Evolutionary conservation across 2,888 invertebrate genomes (phyloP).

Genomic region (Meloe dianella): DNA sequence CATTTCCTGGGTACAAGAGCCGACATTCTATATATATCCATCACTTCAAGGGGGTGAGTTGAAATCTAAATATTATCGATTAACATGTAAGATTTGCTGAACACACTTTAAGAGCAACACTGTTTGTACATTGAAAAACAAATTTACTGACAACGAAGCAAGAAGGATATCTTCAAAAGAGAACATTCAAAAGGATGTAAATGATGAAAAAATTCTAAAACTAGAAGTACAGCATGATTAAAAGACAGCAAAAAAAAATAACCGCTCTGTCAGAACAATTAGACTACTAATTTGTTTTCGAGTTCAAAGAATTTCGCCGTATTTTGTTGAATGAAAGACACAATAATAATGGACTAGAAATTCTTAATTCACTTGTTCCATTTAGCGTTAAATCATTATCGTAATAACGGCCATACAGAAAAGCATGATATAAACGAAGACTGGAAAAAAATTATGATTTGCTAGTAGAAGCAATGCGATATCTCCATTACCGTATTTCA

Average conservation of each 20-base stretch:
- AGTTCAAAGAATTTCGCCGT: neutral
- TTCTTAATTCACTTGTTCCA: neutral
- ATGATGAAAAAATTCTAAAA: neutral
- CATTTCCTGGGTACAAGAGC: constrained; percentile 78
- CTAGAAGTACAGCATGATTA: neutral
- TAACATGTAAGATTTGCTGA: neutral
- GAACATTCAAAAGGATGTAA: constrained; percentile 1
- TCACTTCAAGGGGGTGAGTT: constrained; percentile 76
- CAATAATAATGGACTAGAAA: neutral
- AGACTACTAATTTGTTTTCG: constrained; percentile 8
- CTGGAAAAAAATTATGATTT: constrained; percentile 8
- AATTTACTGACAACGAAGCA: neutral
- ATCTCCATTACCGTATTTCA: constrained; percentile 15
- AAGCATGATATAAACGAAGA: neutral
- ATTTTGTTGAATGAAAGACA: neutral
- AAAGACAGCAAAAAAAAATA: neutral
- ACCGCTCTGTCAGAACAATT: neutral
- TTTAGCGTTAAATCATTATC: neutral
- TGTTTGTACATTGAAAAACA: neutral
- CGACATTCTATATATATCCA: constrained; percentile 75
- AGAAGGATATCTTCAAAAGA: neutral
- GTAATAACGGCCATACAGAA: neutral
- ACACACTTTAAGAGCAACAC: no score
- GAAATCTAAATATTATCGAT: neutral
- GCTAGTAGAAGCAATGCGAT: neutral